phyloP scores from a whole-genome alignment of 2,797 vertebrate species.

The Rhyacichthys aspro region DNA sequence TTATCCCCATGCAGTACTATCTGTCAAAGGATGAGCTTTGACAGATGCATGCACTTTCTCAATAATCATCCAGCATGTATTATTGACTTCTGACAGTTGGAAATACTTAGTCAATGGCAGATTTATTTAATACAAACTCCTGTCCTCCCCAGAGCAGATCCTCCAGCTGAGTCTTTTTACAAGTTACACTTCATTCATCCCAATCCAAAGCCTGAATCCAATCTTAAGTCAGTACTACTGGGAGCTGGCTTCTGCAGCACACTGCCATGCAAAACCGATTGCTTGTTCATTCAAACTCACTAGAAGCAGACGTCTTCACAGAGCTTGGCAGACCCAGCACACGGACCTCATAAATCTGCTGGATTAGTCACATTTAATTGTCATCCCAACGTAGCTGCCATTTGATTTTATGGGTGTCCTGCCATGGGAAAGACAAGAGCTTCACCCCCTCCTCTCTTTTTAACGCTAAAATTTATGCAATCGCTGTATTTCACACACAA shows the following conservation, averaged over 20 bases:
- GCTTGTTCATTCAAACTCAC: conserved; percentile 64
- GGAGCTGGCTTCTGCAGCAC: conserved; percentile 56
- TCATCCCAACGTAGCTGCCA: conserved; percentile 59
- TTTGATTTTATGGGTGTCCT: conserved; percentile 73
- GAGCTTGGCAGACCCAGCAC: conserved; percentile 58
- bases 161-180: too few relatives aligned
- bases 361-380: conserved; percentile 75
- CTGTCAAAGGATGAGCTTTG: too few relatives aligned
- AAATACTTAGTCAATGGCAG: too few relatives aligned
- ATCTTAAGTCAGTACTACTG: conserved; percentile 52
- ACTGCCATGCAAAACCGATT: conserved; percentile 54
- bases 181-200: conserved; percentile 69
- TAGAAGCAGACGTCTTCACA: conserved; percentile 67
- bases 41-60: too few relatives aligned
- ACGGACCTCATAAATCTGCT: conserved; percentile 76
- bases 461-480: conserved; percentile 75
- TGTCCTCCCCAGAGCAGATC: too few relatives aligned
- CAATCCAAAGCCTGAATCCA: conserved; percentile 58
- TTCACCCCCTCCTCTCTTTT: conserved; percentile 31
- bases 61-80: too few relatives aligned
- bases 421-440: conserved; percentile 62
- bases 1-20: too few relatives aligned
- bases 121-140: too few relatives aligned
- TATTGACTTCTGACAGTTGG: too few relatives aligned
- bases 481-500: conserved; percentile 72